Conservation (phyloP, 2,797 vertebrate genomes). For the Enteromius viviparus region DNA sequence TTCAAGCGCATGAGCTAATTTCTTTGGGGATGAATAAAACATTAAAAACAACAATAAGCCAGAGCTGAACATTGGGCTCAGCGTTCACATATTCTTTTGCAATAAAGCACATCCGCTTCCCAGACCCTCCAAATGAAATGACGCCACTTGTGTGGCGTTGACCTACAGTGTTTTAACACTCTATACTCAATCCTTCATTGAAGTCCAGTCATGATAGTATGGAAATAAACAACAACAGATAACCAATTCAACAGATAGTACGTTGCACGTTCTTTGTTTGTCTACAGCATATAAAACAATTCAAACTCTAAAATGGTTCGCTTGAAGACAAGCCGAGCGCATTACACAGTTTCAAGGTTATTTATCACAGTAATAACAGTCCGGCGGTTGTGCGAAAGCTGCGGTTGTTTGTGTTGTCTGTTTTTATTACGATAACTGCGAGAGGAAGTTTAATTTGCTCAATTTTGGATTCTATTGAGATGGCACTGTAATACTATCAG, state of each 20-base stretch:
- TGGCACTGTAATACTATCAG: conserved; percentile 72
- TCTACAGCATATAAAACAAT: conserved; percentile 47
- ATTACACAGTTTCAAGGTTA: conserved; percentile 54
- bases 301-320: conserved; percentile 46
- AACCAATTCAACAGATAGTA: conserved; percentile 47
- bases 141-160: conserved; percentile 25
- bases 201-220: conserved; percentile 42
- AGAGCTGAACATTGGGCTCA: conserved; percentile 48
- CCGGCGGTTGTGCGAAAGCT: conserved; percentile 36
- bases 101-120: conserved; percentile 54
- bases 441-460: conserved; percentile 67
- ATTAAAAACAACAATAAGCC: conserved; percentile 61
- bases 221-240: conserved; percentile 39
- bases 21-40: conserved; percentile 61
- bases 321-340: conserved; percentile 41
- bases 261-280: conserved; percentile 16
- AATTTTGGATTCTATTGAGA: conserved; percentile 66
- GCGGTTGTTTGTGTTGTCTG: conserved; percentile 64
- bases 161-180: conserved; percentile 41
- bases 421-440: conserved; percentile 64
- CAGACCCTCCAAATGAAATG: conserved; percentile 45
- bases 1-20: conserved; percentile 53
- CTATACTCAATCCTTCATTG: conserved; percentile 8
- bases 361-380: conserved; percentile 54
- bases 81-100: conserved; percentile 53